Conservation (phyloP, 2,888 invertebrate genomes). For the Pseudococcus longispinus region DNA sequence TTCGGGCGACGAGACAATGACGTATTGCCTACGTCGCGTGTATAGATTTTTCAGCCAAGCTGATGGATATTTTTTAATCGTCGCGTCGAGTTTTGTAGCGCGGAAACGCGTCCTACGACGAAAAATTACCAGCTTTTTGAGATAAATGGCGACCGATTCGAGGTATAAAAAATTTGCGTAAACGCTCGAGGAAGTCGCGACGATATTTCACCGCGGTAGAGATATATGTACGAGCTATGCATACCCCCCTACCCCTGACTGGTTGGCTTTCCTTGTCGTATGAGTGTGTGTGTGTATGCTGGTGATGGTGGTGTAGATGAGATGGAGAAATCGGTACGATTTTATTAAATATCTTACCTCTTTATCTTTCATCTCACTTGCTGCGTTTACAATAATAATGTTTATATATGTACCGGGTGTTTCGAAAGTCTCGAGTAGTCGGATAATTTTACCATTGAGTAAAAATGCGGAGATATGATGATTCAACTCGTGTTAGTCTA, state of each 20-base stretch:
- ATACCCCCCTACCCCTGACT: neutral
- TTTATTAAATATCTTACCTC: neutral
- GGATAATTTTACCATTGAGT: neutral
- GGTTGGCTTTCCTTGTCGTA: no score
- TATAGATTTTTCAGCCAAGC: neutral
- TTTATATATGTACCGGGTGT: neutral
- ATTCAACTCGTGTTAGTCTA: no score
- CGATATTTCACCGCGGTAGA: neutral
- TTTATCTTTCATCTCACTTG: neutral
- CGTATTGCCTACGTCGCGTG: neutral
- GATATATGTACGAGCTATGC: neutral
- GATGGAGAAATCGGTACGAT: neutral
- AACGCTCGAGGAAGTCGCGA: neutral
- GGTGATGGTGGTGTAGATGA: no score
- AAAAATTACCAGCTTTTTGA: neutral
- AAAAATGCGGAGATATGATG: no score
- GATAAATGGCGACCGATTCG: neutral
- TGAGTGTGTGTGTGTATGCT: neutral
- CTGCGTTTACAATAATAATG: neutral
- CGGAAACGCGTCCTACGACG: neutral
- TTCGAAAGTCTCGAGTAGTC: neutral
- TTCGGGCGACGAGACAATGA: neutral
- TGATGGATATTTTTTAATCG: neutral
- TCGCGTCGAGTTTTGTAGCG: neutral
- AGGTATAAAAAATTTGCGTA: neutral